Conservation (phyloP, 2,888 invertebrate species). For the Ypsolopha scabrella region DNA sequence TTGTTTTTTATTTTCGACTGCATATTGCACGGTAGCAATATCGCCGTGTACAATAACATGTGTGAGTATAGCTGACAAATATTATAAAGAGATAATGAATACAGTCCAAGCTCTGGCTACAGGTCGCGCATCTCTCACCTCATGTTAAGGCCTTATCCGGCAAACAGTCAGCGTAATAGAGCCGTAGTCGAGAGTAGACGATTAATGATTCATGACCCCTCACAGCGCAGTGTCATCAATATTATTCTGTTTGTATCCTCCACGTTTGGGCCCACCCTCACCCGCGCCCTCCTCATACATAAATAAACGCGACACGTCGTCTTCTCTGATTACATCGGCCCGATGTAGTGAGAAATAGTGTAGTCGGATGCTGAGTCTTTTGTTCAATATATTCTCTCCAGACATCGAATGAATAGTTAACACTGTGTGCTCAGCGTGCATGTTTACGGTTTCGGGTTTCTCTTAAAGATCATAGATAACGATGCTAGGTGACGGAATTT, state of each 20-base stretch:
- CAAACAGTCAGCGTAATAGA: slow-evolving; percentile 61
- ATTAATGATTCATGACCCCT: slow-evolving; percentile 72
- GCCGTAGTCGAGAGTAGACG: slow-evolving; percentile 64
- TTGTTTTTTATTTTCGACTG: too few relatives aligned
- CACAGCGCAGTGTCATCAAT: slow-evolving; percentile 69
- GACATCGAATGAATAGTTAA: slow-evolving; percentile 64
- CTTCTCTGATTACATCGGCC: slow-evolving; percentile 71
- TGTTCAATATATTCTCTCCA: slow-evolving; percentile 63
- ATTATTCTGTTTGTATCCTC: slow-evolving; percentile 70
- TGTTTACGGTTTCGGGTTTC: slow-evolving; percentile 69
- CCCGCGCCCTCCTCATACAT: slow-evolving; percentile 68
- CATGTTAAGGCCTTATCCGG: slow-evolving; percentile 60
- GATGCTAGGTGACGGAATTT: slow-evolving; percentile 39
- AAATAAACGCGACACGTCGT: slow-evolving; percentile 70
- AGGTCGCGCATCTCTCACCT: slow-evolving; percentile 23
- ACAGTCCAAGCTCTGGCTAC: neutral
- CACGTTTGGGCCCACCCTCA: slow-evolving; percentile 62
- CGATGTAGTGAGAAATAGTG: slow-evolving; percentile 70
- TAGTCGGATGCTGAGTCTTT: slow-evolving; percentile 65
- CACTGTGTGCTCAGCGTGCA: slow-evolving; percentile 54
- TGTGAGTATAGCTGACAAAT: too few relatives aligned
- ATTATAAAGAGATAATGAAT: too few relatives aligned
- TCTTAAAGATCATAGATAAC: slow-evolving; percentile 63
- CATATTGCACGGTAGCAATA: neutral
- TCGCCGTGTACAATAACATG: neutral